Conservation (phyloP, 2,797 vertebrate genomes). For the Leptodactylus fallax region DNA sequence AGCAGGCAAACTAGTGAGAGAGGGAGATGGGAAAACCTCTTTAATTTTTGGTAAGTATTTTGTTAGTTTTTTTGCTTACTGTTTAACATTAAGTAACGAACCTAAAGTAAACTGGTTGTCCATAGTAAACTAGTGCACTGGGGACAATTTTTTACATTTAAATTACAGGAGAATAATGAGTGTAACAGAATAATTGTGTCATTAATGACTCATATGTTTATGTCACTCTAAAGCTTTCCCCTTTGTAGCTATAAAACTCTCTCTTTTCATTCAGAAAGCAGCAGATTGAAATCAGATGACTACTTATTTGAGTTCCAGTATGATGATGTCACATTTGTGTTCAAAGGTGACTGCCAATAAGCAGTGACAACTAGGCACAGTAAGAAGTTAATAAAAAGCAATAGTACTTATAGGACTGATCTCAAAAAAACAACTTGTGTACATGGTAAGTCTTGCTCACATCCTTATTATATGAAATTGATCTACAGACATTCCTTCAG, state of each 20-base stretch:
- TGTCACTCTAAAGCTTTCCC: no score
- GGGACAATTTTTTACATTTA: not conserved
- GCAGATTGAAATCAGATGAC: constrained; percentile 30
- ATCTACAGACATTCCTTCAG: not conserved
- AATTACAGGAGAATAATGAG: not conserved
- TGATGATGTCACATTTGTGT: constrained; percentile 5
- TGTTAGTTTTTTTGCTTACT: no score
- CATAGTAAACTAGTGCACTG: not conserved
- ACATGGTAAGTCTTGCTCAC: not conserved
- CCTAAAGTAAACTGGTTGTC: no score
- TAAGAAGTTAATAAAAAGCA: not conserved
- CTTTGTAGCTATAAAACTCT: not conserved
- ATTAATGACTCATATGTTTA: not conserved
- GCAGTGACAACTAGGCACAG: constrained; percentile 10
- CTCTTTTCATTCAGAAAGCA: not conserved
- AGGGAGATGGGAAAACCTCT: no score
- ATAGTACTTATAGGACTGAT: not conserved
- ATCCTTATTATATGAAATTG: not conserved
- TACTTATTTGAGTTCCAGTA: not conserved
- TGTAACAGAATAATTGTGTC: not conserved
- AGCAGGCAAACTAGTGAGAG: no score
- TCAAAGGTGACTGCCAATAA: not conserved
- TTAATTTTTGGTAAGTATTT: no score
- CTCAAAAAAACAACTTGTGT: not conserved
- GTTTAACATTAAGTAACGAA: no score